Evolutionary conservation across 2,888 invertebrate genomes (phyloP), one percentile per base, ranked within the genome.

Genomic region (Ennomos quercinarius): DNA sequence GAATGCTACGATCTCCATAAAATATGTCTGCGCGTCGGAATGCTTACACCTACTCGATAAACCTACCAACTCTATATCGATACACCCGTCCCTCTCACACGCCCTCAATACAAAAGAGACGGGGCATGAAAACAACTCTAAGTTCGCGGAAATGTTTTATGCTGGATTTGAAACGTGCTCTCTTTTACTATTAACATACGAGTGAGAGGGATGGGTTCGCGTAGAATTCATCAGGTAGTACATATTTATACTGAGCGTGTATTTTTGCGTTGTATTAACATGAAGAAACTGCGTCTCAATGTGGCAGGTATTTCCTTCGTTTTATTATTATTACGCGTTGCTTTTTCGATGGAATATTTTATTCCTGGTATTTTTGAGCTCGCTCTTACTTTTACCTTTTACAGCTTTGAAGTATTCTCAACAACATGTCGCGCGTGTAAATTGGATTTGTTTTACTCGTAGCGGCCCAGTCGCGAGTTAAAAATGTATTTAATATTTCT

Each of bases 1-100:
- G 88, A 91, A 86, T 83, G 85, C 74, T 81, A 81, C 84, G 82
- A 86, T 89, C 88, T 89, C 87, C 89, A 91, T 91, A 91, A 91
- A 89, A 91, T 91, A 91, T 91, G 88, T 89, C 85, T 81, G 77
- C 78, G 83, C 79, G 80, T 71, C 65, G 63, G 55, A 68, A 66
- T 65, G 73, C 59, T 64, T 60, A 56, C 52, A 69, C 68, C 64
- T 67, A 66, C 50, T 67, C 69, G 62, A 69, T 65, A 64, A 65
- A 57, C 58, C 57, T 38, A 56, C 64, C 66, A 67, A 68, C 61
- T 63, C 57, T 55, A 40, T 60, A 53, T 59, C 55, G 44, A 34
- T 48, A 41, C 42, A 66, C 45, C 67, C 52, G 17, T 77, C 72
- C 13, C 9, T 39, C 12, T 40, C 52, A 37, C 51, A 62, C 62